A percentile compares a stretch with the other conserved stretches of the same genome.
Evolutionary conservation across 2,888 invertebrate genomes (phyloP).

Genomic region (Morpho helenor): DNA sequence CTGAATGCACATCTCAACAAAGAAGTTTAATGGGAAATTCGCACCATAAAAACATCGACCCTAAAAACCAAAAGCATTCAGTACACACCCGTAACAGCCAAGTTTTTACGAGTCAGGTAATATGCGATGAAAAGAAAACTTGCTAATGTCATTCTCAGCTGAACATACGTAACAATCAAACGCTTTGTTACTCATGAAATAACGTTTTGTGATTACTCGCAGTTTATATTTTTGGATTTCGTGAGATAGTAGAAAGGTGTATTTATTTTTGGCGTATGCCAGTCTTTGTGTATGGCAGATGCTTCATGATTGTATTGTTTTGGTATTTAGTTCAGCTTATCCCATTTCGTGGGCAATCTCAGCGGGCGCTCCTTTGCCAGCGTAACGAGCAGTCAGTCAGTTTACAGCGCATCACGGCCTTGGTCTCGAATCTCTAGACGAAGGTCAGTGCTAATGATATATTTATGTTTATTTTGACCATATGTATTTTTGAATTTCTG

Average conservation of each 20-base stretch:
- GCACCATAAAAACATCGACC: slow-evolving; percentile 53
- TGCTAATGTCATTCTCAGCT: slow-evolving; percentile 78
- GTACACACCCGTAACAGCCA: slow-evolving; percentile 57
- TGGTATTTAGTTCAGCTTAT: slow-evolving; percentile 74
- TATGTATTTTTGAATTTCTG: no score
- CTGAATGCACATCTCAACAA: slow-evolving; percentile 13
- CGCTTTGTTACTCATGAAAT: slow-evolving; percentile 45
- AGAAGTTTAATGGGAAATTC: slow-evolving; percentile 72
- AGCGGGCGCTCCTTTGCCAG: slow-evolving; percentile 81
- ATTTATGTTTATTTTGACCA: no score
- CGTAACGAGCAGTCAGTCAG: slow-evolving; percentile 79
- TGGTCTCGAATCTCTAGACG: slow-evolving; percentile 83
- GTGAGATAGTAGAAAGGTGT: slow-evolving; percentile 24
- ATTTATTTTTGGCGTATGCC: slow-evolving; percentile 25
- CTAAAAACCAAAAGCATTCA: slow-evolving; percentile 51
- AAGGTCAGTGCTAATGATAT: slow-evolving; percentile 72
- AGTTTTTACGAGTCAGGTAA: slow-evolving; percentile 71
- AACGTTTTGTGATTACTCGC: slow-evolving; percentile 30
- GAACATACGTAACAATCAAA: slow-evolving; percentile 67
- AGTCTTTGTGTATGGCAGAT: slow-evolving; percentile 41
- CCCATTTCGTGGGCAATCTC: slow-evolving; percentile 79
- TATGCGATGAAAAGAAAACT: slow-evolving; percentile 61
- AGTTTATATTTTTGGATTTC: slow-evolving; percentile 31
- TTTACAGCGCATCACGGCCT: slow-evolving; percentile 80
- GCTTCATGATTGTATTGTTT: slow-evolving; percentile 25